Conservation (phyloP, 2,888 invertebrate genomes). For the Agyllia agylla region DNA sequence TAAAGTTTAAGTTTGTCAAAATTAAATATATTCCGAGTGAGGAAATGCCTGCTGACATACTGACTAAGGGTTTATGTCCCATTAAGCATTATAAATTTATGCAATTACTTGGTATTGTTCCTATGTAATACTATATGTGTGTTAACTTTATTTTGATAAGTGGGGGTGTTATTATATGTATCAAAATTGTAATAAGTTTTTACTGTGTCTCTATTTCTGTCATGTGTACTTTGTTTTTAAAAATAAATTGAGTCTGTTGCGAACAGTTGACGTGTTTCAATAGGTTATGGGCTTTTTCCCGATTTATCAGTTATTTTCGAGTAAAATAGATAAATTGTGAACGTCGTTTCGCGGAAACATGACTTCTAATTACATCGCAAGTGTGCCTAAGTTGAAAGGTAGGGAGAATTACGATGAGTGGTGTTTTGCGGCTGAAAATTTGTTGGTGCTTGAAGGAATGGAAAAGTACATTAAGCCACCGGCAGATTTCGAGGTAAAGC, state of each 20-base stretch:
- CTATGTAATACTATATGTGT: background rate
- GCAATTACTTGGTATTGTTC: background rate
- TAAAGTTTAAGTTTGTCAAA: background rate
- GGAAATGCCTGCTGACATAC: background rate
- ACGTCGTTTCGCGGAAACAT: background rate
- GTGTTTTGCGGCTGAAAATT: background rate
- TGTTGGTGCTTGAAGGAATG: background rate
- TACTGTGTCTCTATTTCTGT: too few relatives aligned
- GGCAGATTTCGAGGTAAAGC: background rate
- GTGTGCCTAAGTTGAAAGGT: background rate
- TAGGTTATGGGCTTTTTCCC: background rate
- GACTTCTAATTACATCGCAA: background rate
- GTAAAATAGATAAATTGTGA: background rate
- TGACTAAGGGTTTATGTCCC: background rate
- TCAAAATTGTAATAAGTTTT: background rate
- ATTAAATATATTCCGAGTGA: background rate
- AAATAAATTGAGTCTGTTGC: background rate
- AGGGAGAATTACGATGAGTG: background rate
- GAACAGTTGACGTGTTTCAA: background rate
- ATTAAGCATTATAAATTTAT: background rate
- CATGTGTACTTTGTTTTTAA: too few relatives aligned
- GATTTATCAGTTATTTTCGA: background rate
- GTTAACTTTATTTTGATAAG: background rate
- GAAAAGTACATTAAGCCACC: background rate
- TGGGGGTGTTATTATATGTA: background rate